A percentile compares a stretch with the other conserved stretches of the same genome.
These are phyloP conservation scores for Struthio camelus DNA, from an alignment of 2,113 vertebrate genomes.

Conservation along the genomic window DNA sequence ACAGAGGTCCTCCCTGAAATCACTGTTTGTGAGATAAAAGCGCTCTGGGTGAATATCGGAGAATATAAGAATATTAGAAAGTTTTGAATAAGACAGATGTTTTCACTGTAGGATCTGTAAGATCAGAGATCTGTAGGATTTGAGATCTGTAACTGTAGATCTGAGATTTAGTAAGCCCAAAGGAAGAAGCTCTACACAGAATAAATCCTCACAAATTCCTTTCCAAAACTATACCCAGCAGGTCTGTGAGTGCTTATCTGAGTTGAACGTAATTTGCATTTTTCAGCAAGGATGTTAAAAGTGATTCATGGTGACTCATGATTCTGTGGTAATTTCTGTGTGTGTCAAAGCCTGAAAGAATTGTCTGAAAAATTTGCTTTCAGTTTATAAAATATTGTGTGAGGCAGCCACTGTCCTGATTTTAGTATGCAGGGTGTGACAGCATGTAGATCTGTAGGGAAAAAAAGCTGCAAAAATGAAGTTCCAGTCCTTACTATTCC, in stretches of 20 bases:
- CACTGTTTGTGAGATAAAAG: not conserved
- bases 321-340: not conserved
- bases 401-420: not conserved
- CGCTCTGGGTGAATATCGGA: not conserved
- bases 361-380: not conserved
- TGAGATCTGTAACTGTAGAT: not conserved
- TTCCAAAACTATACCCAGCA: not conserved
- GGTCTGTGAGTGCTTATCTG: not conserved
- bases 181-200: not conserved
- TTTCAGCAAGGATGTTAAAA: accelerated
- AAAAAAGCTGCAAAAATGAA: not conserved
- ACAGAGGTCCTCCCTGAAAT: not conserved
- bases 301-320: not conserved
- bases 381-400: not conserved
- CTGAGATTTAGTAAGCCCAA: not conserved
- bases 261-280: not conserved
- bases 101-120: not conserved
- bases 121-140: not conserved
- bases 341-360: not conserved
- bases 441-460: not conserved
- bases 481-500: not conserved
- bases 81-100: not conserved
- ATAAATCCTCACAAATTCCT: not conserved
- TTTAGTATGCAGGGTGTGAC: not conserved
- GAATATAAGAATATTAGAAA: not conserved